These are phyloP conservation scores for Tholera decimalis DNA, from an alignment of 2,888 invertebrate genomes.

Conservation along the genomic window DNA sequence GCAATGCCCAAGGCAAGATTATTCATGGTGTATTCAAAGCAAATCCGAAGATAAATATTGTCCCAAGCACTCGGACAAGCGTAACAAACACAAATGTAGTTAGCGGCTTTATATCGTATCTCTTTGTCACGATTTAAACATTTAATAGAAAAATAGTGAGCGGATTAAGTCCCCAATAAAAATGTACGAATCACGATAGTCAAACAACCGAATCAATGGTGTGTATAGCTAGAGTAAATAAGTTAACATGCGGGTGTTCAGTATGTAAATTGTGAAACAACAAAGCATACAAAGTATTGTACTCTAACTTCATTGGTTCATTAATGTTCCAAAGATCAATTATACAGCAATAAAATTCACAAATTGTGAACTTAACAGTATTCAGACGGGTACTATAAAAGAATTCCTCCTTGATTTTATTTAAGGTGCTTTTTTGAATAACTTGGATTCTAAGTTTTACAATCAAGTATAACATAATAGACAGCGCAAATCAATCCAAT, in stretches of 20 bases:
- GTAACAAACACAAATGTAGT: constrained; percentile 68
- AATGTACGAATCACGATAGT: constrained; percentile 67
- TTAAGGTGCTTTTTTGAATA: constrained; percentile 66
- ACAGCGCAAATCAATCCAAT: constrained; percentile 83
- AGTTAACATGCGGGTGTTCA: constrained; percentile 75
- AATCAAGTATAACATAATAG: constrained; percentile 78
- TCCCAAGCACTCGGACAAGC: constrained; percentile 75
- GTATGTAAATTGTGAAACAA: constrained; percentile 78
- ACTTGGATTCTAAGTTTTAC: constrained; percentile 58
- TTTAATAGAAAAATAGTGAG: constrained; percentile 58
- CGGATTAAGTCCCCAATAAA: constrained; percentile 59
- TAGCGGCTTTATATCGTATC: constrained; percentile 37
- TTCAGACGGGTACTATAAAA: constrained; percentile 26
- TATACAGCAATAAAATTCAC: constrained; percentile 82
- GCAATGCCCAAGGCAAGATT: constrained; percentile 69
- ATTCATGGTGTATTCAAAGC: constrained; percentile 74
- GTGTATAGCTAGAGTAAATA: constrained; percentile 66
- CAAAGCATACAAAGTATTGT: constrained; percentile 66
- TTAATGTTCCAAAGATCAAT: constrained; percentile 79
- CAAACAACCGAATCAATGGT: constrained; percentile 52
- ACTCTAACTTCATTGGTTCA: constrained; percentile 70
- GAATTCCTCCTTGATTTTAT: constrained; percentile 55
- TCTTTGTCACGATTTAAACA: constrained; percentile 65
- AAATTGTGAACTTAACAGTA: constrained; percentile 73
- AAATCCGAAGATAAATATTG: constrained; percentile 81